phyloP scores from a whole-genome alignment of 2,797 vertebrate genomes.

The Sus cebifrons region DNA sequence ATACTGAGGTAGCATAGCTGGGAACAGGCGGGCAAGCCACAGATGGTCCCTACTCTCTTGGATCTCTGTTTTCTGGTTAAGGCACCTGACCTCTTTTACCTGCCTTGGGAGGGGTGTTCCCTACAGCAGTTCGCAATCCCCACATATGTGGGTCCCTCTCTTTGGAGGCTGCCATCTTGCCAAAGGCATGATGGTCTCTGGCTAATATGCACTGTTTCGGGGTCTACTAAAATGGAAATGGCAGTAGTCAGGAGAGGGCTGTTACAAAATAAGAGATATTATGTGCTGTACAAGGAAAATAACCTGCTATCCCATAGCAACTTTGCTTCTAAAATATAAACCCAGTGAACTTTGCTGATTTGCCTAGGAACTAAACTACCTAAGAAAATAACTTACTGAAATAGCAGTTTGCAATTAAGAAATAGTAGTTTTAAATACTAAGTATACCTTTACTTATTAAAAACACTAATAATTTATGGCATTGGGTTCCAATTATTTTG shows the following conservation, averaged over 20 bases:
- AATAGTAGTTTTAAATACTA: not conserved
- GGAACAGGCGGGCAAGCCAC: not conserved
- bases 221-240: not conserved
- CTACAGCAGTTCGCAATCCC: not conserved
- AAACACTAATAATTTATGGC: not conserved
- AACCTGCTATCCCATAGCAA: not conserved
- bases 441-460: not conserved
- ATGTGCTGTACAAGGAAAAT: not conserved
- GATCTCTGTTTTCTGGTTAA: constrained; percentile 12
- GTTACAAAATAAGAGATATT: constrained; percentile 6
- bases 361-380: not conserved
- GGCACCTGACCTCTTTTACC: not conserved
- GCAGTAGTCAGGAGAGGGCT: not conserved
- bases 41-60: not conserved
- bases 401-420: constrained; percentile 24
- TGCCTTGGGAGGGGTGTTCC: not conserved
- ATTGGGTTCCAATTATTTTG: not conserved
- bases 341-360: constrained; percentile 14
- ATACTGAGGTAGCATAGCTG: not conserved
- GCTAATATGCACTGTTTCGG: not conserved
- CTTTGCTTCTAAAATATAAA: constrained; percentile 48
- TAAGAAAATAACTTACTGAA: constrained; percentile 30
- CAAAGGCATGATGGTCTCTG: not conserved
- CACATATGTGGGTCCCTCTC: not conserved
- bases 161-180: not conserved